Conservation (phyloP, 2,888 invertebrate species). For the Oxyteleia sp. region DNA sequence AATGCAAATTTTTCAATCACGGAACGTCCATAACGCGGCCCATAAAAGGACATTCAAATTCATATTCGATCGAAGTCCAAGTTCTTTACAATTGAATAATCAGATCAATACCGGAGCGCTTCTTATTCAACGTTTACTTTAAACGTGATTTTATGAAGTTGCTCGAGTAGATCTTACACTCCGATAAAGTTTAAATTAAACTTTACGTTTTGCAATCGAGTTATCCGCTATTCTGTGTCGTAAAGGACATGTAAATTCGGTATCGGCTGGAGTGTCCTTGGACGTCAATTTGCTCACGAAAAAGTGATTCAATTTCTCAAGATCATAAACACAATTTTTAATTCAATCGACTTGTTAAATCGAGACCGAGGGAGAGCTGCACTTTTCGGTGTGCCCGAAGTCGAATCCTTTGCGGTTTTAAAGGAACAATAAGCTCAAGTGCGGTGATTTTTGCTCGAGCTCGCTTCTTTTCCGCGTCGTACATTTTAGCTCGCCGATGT, state of each 20-base stretch:
- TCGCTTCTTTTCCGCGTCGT: too few species aligned
- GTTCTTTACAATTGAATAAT: constrained; percentile 1
- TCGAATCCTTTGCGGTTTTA: too few species aligned
- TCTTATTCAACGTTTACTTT: constrained; percentile 14
- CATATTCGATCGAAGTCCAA: constrained; percentile 10
- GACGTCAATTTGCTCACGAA: neutral
- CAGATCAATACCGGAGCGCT: constrained; percentile 10
- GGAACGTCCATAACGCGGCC: neutral
- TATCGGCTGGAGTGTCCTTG: neutral
- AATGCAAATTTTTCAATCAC: constrained; percentile 17
- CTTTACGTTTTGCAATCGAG: constrained; percentile 10
- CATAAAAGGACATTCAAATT: constrained; percentile 4
- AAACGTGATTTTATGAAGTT: constrained; percentile 10
- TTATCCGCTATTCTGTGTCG: constrained; percentile 7
- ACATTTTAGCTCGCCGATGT: neutral
- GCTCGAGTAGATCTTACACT: neutral
- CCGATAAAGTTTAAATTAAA: constrained; percentile 23
- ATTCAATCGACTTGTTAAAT: too few species aligned
- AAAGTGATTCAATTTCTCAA: neutral
- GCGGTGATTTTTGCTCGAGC: too few species aligned
- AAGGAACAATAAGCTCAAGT: too few species aligned
- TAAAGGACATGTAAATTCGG: constrained; percentile 14
- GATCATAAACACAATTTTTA: too few species aligned
- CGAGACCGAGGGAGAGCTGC: too few species aligned
- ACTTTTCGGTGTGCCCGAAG: too few species aligned